A percentile compares a stretch with the other conserved stretches of the same genome.
phyloP scores from a whole-genome alignment of 1,140 invertebrate genomes.

The Pteromalus puparum region DNA sequence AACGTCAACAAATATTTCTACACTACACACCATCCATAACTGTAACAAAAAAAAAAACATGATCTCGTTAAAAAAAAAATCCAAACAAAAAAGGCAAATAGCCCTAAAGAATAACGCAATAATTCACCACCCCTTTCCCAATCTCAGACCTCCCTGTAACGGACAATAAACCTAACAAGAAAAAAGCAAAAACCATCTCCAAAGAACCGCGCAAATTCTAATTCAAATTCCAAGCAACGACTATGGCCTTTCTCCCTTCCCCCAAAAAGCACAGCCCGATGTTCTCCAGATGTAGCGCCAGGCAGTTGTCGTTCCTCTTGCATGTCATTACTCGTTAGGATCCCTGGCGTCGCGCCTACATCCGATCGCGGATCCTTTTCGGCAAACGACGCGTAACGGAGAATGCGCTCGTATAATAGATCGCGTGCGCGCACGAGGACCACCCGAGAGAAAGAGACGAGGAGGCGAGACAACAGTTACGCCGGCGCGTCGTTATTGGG shows the following conservation, averaged over 20 bases:
- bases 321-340: conserved; percentile 43
- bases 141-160: no score
- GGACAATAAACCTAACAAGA: no score
- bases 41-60: no score
- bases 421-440: background rate
- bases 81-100: no score
- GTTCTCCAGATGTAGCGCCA: conserved; percentile 39
- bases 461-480: background rate
- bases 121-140: no score
- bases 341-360: conserved; percentile 45
- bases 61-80: no score
- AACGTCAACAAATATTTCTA: background rate
- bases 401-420: background rate
- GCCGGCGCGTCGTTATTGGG: conserved; percentile 3
- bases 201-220: background rate
- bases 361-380: conserved; percentile 42
- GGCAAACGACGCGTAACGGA: conserved; percentile 38
- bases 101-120: no score
- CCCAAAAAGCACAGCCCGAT: background rate
- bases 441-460: conserved; percentile 34
- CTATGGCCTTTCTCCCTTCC: no score
- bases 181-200: no score
- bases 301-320: conserved; percentile 4
- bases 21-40: no score
- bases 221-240: background rate